Evolutionary conservation across 2,113 vertebrate genomes (phyloP), one percentile per base, ranked within the genome.

Genomic region (Apistogramma diplotaenia): DNA sequence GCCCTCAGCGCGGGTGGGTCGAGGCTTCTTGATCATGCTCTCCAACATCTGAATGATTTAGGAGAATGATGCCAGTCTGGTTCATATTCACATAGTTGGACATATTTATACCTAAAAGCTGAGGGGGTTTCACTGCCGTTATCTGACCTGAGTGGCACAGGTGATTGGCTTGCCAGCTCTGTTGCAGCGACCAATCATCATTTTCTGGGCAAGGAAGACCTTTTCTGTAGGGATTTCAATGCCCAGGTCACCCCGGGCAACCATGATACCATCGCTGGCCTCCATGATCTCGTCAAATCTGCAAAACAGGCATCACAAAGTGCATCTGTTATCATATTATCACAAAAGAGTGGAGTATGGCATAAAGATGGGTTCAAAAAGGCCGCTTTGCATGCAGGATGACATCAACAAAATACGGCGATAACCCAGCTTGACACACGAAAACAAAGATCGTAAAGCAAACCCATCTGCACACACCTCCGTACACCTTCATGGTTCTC

Each of bases 171-270:
- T 99, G 83, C 98, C 98, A 65, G 96, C 97, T 81, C 93, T 96
- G 93, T 99, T 99, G 95, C 98, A 99, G 35, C 98, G 97, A 4
- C 98, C 98, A 40, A 99, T 99, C 97, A 99, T 98, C 98, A 99
- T 99, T 94, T 99, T 99, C 93, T 99, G 98, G 46, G 98, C 98
- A 0, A 99, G 94, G 90, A 99, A 99, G 79, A 99, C 98, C 82
- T 99, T 99, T 85, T 99, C 98, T 65, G 97, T 97, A 0, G 98
- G 98, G 89, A 99, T 99, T 93, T 99, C 98, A 1, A 99, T 99
- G 54, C 98, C 98, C 56, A 99, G 93, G 85, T 99, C 98, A 49
- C 98, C 98, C 1, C 98, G 98, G 9, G 98, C 98, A 88, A 99
- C 98, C 98, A 99, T 99, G 89, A 99, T 99, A 53, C 98, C 98